Base-by-base conservation (phyloP, 2,113 vertebrate genomes). In the Hydrochoerus hydrochaeris region DNA sequence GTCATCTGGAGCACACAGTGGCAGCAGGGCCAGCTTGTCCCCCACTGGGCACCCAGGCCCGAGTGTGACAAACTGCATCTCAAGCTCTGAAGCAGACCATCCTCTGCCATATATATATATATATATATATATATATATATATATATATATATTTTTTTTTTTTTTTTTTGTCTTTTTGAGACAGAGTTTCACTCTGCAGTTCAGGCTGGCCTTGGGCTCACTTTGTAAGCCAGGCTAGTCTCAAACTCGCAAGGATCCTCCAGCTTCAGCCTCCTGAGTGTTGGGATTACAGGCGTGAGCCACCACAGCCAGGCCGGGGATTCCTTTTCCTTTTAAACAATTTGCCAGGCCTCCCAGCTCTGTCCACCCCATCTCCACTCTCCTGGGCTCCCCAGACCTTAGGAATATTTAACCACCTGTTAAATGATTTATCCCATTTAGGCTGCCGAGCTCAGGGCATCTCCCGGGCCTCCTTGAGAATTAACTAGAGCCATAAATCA, bases 401-500 rank as follows among this genome's bases (percentile, higher is more conserved):
- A 97, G 95, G 98, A 97, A 98, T 97, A 98, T 97, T 98, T 98
- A 98, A 98, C 98, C 98, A 98, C 97, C 98, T 98, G 98, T 97
- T 99, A 97, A 98, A 98, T 99, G 97, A 98, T 99, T 98, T 98
- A 98, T 98, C 98, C 98, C 97, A 91, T n/a, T 0, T 93, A 98
- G 98, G 95, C 95, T 98, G 78, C 1, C 52, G 95, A 60, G 77
- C 98, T 96, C 22, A 57, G 98, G 98, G 97, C 98, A 97, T 97
- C 98, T 98, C 95, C 0, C 49, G 32, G 98, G 95, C 97, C 97
- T 99, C 98, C 98, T 91, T 91, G 93, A 98, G 98, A 97, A 98
- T 98, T 98, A 99, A 98, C 98, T 97, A 98, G 98, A 96, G 98
- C 97, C 98, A 99, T 99, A 98, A 99, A 99, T 99, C 99, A 99